Percentiles rank a stretch among this genome's conserved stretches.
These are phyloP conservation scores for Leptinotarsa rubiginosa DNA, from an alignment of 2,888 invertebrate species.

Conservation along the genomic window DNA sequence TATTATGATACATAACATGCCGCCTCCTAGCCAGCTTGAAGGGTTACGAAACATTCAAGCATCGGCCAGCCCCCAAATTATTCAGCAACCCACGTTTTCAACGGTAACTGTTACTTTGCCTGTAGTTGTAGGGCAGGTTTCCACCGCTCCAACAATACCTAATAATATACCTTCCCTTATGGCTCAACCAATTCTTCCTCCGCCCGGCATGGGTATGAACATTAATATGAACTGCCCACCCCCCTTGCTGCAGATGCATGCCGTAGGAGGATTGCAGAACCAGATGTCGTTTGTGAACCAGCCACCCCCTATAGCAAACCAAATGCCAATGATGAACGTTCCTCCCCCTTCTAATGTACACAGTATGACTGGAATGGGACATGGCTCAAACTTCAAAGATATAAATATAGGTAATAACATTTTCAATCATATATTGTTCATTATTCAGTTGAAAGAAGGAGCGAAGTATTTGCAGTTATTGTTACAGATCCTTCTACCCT, in stretches of 20 bases:
- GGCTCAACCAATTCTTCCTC: slow-evolving; percentile 65
- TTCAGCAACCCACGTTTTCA: slow-evolving; percentile 43
- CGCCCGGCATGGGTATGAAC: slow-evolving; percentile 57
- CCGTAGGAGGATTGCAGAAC: slow-evolving; percentile 46
- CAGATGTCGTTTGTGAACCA: slow-evolving; percentile 61
- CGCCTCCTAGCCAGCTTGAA: slow-evolving; percentile 48
- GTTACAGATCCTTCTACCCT: too few species aligned
- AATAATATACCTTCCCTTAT: slow-evolving; percentile 62
- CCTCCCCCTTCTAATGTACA: slow-evolving; percentile 60
- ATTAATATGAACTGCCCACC: slow-evolving; percentile 52
- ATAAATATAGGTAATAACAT: slow-evolving; percentile 61
- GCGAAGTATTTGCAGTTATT: background rate
- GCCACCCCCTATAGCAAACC: slow-evolving; percentile 59
- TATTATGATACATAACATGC: slow-evolving; percentile 55
- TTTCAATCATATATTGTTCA: background rate
- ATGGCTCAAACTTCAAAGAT: slow-evolving; percentile 54
- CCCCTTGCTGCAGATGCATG: slow-evolving; percentile 35
- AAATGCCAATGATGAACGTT: slow-evolving; percentile 65
- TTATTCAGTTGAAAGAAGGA: background rate
- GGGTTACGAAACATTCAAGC: slow-evolving; percentile 33
- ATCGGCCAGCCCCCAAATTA: slow-evolving; percentile 23
- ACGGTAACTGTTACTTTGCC: slow-evolving; percentile 55
- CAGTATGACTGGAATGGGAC: slow-evolving; percentile 49
- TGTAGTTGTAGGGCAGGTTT: slow-evolving; percentile 51
- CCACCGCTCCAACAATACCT: slow-evolving; percentile 51